Base-by-base conservation (phyloP, 1,140 invertebrate genomes). In the Ceratina japonica region DNA sequence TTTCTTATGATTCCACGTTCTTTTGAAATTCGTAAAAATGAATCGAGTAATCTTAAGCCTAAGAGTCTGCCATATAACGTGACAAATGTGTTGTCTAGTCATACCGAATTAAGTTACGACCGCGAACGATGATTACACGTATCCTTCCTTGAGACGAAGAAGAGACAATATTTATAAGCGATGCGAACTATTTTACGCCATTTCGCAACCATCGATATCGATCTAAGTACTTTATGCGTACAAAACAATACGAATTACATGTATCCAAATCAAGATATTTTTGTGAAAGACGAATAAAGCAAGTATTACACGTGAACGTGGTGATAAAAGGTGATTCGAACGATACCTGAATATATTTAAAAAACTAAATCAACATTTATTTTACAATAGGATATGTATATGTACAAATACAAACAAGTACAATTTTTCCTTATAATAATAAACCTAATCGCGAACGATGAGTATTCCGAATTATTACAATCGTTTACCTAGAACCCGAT, bases 211-310 rank as follows among this genome's bases (percentile, higher is more conserved):
- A 76, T 61, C 15, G 18, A 37, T 31, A 76, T 61, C 15, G 13
- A 37, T 20, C 49, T 76, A 51, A 44, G 10, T 62, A 44, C 10
- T 44, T 44, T 44, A 44, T 8, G 37, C 37, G 63, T 73, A 70
- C 22, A 74, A 52, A 56, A 44, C 10, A 44, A 44, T 69, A 59
- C 59, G 12, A 22, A 69, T 61, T 44, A 44, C 37, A 10, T 44
- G 52, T 72, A 66, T 83, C 15, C 10, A 5, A 75, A 22, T 65
- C 27, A 15, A 69, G 74, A 15, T 79, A 83, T 66, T 84, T 79
- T 82, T 83, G 70, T 84, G 65, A 79, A 20, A 71, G 27, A 74
- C 61, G 22, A 80, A 80, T 75, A 80, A 75, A 80, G 16, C 20
- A 66, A 22, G 7, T 52, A 49, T 62, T 79, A 51, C 20, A 27